Base-by-base conservation (phyloP, 2,797 vertebrate species). In the Microctenopoma lineatum region DNA sequence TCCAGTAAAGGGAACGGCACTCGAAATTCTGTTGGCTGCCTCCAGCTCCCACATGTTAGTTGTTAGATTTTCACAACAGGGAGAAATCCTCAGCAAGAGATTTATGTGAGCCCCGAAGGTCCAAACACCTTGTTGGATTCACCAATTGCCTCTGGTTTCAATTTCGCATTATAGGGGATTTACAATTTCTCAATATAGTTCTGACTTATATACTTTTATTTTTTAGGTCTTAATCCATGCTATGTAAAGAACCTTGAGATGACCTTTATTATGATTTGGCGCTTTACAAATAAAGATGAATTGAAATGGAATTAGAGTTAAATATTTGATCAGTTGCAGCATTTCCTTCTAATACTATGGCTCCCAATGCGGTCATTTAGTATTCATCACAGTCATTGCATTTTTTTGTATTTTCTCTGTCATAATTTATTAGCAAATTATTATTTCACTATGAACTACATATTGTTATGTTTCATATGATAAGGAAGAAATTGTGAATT, bases 61-160 rank as follows among this genome's bases (percentile, higher is more conserved):
- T 74, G 54, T 76, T 48, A 74, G 46, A 42, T 46, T 58, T 62
- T 41, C 50, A 66, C 58, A 52, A 63, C n/a, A 11, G 57, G 26
- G n/a, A 73, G 36, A 48, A 68, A 66, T 73, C 59, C 52, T 72
- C 36, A 59, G 38, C 57, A 55, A 68, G 44, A 84, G 61, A 75
- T 73, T 75, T 68, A 68, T 25, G 52, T 60, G 48, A 59, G 65
- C 64, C 84, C 75, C 4, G 61, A 41, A 59, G 75, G 73, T 75
- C 45, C 70, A 70, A 39, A 67, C 54, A 71, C 64, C 69, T 77
- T 71, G 59, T 67, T 79, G 77, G 73, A 84, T 77, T 75, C 73
- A 45, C 54, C 68, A 73, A 72, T 84, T 58, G 32, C 66, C 73
- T 42, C 59, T 65, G 29, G 76, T 74, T 80, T 84, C 51, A 61